Evolutionary conservation across 2,888 invertebrate genomes (phyloP).

Genomic region (Hyalella azteca): DNA sequence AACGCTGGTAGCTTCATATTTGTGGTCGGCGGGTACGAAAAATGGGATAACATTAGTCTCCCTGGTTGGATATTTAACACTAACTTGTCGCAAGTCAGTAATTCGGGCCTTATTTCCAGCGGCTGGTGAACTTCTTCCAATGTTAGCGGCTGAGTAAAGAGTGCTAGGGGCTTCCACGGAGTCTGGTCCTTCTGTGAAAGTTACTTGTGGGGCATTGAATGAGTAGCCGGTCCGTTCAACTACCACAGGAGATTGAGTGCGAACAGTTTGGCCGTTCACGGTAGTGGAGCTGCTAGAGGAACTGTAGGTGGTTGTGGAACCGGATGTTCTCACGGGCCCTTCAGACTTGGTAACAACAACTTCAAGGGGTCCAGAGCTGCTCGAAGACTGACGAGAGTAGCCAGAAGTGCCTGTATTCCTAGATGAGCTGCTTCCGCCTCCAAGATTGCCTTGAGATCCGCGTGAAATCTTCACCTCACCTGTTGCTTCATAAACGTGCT

Average conservation of each 20-base stretch:
- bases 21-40: conserved; percentile 49
- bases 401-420: conserved; percentile 38
- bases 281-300: conserved; percentile 30
- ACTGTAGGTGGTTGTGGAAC: background rate
- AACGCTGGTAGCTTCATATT: conserved; percentile 43
- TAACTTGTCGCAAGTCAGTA: conserved; percentile 36
- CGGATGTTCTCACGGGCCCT: background rate
- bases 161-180: background rate
- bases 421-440: background rate
- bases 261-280: background rate
- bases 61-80: conserved; percentile 13
- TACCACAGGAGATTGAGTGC: conserved; percentile 3
- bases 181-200: background rate
- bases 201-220: background rate
- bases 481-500: conserved; percentile 44
- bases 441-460: background rate
- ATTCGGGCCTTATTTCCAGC: conserved; percentile 16
- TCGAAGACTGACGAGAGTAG: conserved; percentile 32
- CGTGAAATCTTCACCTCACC: conserved; percentile 43
- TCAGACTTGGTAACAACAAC: background rate
- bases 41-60: conserved; percentile 39
- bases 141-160: background rate
- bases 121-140: background rate
- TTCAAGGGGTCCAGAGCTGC: background rate
- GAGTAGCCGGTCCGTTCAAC: conserved; percentile 15